Percentiles rank a stretch among this genome's conserved stretches.
phyloP scores from a whole-genome alignment of 2,113 vertebrate genomes.

The Muntiacus muntjak region DNA sequence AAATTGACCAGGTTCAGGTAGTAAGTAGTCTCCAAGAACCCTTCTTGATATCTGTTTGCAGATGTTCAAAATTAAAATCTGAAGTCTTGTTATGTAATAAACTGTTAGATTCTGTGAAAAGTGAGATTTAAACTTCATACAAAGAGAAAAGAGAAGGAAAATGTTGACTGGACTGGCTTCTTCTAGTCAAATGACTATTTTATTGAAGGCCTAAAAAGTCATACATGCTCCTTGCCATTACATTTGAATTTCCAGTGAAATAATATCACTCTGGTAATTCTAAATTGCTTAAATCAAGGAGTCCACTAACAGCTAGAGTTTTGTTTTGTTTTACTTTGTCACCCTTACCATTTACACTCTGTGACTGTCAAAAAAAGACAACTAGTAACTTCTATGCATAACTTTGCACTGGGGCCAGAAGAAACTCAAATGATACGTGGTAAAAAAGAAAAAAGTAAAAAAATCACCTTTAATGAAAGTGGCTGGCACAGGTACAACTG shows the following conservation, averaged over 20 bases:
- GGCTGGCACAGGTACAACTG: constrained; percentile 53
- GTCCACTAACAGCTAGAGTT: neutral
- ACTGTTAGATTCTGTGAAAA: neutral
- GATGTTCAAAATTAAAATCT: neutral
- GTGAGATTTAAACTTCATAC: neutral
- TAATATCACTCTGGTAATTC: neutral
- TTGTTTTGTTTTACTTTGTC: neutral
- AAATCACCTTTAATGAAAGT: neutral
- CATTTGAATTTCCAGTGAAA: neutral
- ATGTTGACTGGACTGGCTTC: neutral
- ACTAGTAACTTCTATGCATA: neutral
- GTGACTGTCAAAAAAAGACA: neutral
- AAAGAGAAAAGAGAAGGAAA: neutral
- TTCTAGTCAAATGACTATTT: neutral
- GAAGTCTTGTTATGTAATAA: neutral
- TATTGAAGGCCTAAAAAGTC: neutral
- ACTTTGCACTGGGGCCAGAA: neutral
- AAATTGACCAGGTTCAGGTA: neutral
- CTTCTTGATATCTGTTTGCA: neutral
- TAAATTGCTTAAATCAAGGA: neutral
- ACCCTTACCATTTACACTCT: neutral
- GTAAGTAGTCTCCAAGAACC: neutral
- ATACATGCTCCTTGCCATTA: neutral
- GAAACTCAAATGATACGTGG: neutral
- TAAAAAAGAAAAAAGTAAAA: constrained; percentile 10